Evolutionary conservation across 2,797 vertebrate genomes (phyloP).

Genomic region (Rhabdophis nuchalis): DNA sequence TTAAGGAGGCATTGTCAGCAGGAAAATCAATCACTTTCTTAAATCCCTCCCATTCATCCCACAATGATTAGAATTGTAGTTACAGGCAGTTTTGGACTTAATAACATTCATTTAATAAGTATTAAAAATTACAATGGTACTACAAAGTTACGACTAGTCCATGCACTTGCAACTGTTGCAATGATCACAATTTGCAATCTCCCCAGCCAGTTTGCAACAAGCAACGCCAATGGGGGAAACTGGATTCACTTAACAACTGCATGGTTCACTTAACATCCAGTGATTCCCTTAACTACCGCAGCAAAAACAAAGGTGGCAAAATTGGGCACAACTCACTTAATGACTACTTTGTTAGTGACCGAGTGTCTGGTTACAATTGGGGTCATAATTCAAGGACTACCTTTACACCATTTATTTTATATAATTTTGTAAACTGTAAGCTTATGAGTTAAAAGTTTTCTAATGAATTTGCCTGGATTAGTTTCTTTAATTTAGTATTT

Average conservation of each 20-base stretch:
- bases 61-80: background rate
- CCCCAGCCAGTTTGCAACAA: background rate
- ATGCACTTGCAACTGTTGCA: background rate
- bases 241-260: background rate
- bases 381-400: background rate
- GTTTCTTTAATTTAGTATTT: background rate
- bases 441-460: background rate
- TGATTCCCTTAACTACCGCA: background rate
- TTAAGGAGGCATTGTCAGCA: background rate
- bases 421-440: slow-evolving; percentile 1
- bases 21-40: background rate
- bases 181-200: background rate
- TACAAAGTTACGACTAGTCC: background rate
- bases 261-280: background rate
- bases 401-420: background rate
- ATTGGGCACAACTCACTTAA: background rate
- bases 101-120: background rate
- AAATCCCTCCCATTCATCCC: background rate
- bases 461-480: background rate
- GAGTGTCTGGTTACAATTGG: background rate
- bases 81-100: background rate
- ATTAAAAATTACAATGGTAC: background rate
- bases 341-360: background rate
- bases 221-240: background rate
- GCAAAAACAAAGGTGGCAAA: background rate